These are phyloP conservation scores for Neopipo cinnamomea DNA, from an alignment of 2,113 vertebrate genomes.

Conservation along the genomic window DNA sequence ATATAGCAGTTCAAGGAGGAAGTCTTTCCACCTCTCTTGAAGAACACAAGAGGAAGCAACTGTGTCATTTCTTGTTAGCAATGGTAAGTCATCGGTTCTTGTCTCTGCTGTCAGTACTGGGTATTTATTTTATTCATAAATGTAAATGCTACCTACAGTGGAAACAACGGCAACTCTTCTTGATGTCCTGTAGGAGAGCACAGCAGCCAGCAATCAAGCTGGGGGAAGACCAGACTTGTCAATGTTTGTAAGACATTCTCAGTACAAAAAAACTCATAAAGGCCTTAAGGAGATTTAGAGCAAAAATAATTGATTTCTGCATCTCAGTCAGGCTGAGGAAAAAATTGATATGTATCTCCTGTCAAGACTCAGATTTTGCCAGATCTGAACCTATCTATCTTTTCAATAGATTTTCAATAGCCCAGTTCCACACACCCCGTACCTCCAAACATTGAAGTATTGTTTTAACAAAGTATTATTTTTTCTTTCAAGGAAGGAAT, in stretches of 20 bases:
- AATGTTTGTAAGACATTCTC: not conserved
- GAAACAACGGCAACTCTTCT: not conserved
- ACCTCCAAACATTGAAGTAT: not conserved
- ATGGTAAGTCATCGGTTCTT: not conserved
- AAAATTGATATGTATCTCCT: not conserved
- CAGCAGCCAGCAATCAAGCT: not conserved
- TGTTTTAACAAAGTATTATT: not conserved
- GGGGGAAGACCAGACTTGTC: not conserved
- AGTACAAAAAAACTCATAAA: not conserved
- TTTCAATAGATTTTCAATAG: not conserved
- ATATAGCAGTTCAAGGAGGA: not conserved
- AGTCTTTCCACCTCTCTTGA: not conserved
- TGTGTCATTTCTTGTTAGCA: not conserved
- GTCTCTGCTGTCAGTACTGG: not conserved
- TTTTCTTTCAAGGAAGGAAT: not conserved
- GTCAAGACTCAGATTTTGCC: not conserved
- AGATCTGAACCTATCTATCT: not conserved
- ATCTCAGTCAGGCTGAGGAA: not conserved
- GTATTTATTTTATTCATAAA: not conserved
- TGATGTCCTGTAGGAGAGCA: not conserved
- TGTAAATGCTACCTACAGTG: not conserved
- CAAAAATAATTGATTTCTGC: not conserved
- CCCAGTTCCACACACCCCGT: not conserved
- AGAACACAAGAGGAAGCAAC: not conserved
- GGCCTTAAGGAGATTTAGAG: not conserved